Evolutionary conservation across 2,888 invertebrate species (phyloP), one percentile per base, ranked within the genome.

Genomic region (Blera fallax): DNA sequence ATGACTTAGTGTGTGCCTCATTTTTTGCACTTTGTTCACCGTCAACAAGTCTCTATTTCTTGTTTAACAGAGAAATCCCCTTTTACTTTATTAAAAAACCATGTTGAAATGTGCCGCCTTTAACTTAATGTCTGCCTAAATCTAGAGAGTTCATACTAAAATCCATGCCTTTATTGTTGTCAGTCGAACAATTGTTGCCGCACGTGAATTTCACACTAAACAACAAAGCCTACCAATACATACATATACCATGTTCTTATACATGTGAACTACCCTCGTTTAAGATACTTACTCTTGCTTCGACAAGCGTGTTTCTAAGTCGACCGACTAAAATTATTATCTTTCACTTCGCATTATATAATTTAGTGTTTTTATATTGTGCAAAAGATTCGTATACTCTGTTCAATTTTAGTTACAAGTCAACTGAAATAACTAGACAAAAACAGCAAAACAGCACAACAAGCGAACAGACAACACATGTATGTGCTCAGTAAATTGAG

Each of bases 191-290:
- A 37, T 67, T 21, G 8, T 1, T 10, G 70, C 14, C 52, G 37
- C 82, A 82, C 77, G 82, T 77, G 82, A 77, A 60, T 65, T 54
- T n/a, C 2, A 48, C 14, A 34, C 14, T 43, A 43, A 73, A 65
- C 43, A 14, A 52, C 60, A 60, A 60, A 0, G 24, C 37, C 6
- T 6, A 74, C 65, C 16, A 8, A 74, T 8, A 80, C 60, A 67
- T 32, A 14, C 8, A 2, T 0, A 48, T 8, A 14, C 29, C n/a
- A 50, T 40, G 16, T 54, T 14, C 6, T 18, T 7, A 18, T 4
- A 50, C 60, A 37, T 14, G 34, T 70, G 45, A 45, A 21, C 11
- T 32, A 16, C 14, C n/a, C 14, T 14, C 2, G 37, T 50, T 11
- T 29, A 11, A 43, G 10, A n/a, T 24, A 21, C 14, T 18, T 14